phyloP scores from a whole-genome alignment of 1,140 invertebrate genomes.

The Drosophila sucinea region DNA sequence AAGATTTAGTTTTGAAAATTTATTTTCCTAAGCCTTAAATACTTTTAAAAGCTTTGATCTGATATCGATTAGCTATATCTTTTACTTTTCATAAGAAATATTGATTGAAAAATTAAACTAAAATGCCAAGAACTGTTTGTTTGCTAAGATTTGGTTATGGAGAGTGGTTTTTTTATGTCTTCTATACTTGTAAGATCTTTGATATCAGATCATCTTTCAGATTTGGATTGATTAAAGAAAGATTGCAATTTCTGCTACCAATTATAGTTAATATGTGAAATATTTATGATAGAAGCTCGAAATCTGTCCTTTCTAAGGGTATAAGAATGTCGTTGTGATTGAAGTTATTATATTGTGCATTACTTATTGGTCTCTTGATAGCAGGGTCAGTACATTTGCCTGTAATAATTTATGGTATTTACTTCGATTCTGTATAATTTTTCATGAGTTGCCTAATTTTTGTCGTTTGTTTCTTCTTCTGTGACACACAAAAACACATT shows the following conservation, averaged over 20 bases:
- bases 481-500: constrained; percentile 25
- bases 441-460: constrained; percentile 25
- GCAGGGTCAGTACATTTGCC: constrained; percentile 35
- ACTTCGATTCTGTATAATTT: constrained; percentile 23
- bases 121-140: too few species aligned
- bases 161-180: too few species aligned
- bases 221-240: too few species aligned
- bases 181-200: too few species aligned
- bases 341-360: neutral
- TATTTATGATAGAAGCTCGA: neutral
- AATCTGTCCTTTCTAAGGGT: neutral
- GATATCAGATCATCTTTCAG: too few species aligned
- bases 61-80: too few species aligned
- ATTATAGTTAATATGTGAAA: neutral
- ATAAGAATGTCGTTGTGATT: neutral
- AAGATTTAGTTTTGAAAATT: too few species aligned
- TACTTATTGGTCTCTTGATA: constrained; percentile 8
- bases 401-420: constrained; percentile 53
- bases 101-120: too few species aligned
- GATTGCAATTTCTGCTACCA: neutral
- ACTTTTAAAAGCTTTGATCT: too few species aligned
- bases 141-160: too few species aligned
- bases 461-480: neutral
- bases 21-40: too few species aligned
- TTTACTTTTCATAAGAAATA: too few species aligned